Conservation (phyloP, 2,797 vertebrate species). For the Darevskia nairensis region DNA sequence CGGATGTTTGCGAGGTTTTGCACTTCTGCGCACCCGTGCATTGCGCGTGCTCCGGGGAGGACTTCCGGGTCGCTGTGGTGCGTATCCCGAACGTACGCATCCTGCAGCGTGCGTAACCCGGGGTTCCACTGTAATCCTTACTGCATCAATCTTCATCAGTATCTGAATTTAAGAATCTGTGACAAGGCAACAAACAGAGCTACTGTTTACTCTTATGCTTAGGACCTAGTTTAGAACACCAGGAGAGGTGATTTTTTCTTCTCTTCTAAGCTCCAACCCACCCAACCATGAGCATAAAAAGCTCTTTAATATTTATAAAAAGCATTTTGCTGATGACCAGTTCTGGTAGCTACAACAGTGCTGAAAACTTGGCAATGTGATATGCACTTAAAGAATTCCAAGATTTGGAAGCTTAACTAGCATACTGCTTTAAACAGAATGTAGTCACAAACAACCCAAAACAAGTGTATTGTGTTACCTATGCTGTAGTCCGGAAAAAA, state of each 20-base stretch:
- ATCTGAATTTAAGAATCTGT: background rate
- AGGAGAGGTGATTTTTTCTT: too few species aligned
- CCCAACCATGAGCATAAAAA: background rate
- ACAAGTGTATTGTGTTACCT: slow-evolving; percentile 78
- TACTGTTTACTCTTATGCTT: background rate
- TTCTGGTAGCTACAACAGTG: background rate
- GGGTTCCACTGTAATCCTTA: background rate
- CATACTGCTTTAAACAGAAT: background rate
- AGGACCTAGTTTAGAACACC: too few species aligned
- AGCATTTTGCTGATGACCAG: background rate
- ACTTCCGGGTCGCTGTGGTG: too few species aligned
- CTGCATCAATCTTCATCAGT: background rate
- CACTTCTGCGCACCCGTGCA: too few species aligned
- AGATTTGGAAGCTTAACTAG: background rate
- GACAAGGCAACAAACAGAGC: background rate
- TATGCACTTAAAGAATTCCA: background rate
- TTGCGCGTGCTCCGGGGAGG: too few species aligned
- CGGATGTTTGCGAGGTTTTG: too few species aligned
- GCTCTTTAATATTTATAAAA: background rate
- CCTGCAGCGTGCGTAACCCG: too few species aligned
- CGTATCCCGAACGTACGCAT: too few species aligned
- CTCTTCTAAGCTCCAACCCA: background rate
- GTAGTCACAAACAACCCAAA: background rate
- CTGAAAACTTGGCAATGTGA: background rate
- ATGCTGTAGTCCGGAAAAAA: slow-evolving; percentile 98